Conservation (phyloP, 2,113 vertebrate species). For the Xiphorhynchus elegans region DNA sequence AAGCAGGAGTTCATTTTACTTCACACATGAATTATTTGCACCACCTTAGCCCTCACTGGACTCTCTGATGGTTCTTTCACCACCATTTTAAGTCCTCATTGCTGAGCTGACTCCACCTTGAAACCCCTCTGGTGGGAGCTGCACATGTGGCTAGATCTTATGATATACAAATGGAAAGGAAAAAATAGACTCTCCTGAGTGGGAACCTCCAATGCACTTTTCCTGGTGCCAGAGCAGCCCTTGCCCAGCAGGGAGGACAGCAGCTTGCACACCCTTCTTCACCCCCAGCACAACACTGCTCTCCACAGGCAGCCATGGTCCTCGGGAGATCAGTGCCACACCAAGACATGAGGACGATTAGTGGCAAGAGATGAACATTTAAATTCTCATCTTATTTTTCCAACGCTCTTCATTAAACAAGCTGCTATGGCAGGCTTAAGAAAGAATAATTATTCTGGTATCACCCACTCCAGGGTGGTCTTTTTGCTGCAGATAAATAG, state of each 20-base stretch:
- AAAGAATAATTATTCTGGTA: not conserved
- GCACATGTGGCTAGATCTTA: not conserved
- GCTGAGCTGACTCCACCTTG: not conserved
- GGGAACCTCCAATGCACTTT: not conserved
- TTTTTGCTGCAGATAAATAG: not conserved
- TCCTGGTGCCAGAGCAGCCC: not conserved
- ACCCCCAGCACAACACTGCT: not conserved
- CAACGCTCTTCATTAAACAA: not conserved
- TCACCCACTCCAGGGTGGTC: not conserved
- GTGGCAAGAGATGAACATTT: fast-evolving
- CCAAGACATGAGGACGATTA: fast-evolving
- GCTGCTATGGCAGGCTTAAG: not conserved
- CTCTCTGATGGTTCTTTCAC: not conserved
- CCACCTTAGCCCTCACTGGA: fast-evolving
- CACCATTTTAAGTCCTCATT: not conserved
- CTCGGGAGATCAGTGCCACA: not conserved
- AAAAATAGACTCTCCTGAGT: not conserved
- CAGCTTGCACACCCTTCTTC: not conserved
- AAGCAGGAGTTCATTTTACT: not conserved
- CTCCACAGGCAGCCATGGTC: not conserved
- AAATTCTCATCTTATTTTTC: not conserved
- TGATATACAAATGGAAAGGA: not conserved
- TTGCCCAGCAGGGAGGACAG: not conserved
- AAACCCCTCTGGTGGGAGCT: not conserved
- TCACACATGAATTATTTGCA: not conserved